These are phyloP conservation scores for Dendrocopos noguchii DNA, from an alignment of 2,113 vertebrate genomes.

Conservation along the genomic window DNA sequence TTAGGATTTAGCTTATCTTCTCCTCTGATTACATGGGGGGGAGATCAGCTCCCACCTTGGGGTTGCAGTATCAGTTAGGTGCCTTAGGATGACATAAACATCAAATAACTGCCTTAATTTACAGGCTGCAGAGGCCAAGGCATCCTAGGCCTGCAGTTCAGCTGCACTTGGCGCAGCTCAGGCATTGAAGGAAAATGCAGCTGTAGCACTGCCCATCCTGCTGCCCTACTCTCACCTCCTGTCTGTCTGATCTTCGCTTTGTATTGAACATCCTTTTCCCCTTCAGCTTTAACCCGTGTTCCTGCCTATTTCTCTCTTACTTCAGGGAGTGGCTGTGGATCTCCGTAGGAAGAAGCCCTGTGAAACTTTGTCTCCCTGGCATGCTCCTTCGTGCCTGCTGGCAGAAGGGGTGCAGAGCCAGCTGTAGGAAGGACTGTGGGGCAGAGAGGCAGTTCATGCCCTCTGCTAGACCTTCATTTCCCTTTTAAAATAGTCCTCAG, in stretches of 20 bases:
- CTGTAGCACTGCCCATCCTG: rapidly evolving
- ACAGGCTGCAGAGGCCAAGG: not conserved
- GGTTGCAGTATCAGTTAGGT: not conserved
- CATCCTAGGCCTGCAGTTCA: rapidly evolving
- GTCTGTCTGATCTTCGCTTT: not conserved
- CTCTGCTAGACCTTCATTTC: not conserved
- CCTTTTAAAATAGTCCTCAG: not conserved
- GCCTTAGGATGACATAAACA: not conserved
- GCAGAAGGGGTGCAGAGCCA: not conserved
- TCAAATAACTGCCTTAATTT: not conserved
- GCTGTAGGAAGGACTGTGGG: not conserved
- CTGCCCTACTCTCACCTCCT: not conserved
- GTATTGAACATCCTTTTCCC: not conserved
- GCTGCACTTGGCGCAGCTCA: rapidly evolving
- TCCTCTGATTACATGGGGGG: rapidly evolving
- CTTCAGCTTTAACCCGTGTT: not conserved
- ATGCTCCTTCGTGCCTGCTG: not conserved
- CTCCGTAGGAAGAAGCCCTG: rapidly evolving
- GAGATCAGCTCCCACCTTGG: not conserved
- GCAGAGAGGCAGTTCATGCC: not conserved
- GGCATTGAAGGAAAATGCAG: not conserved
- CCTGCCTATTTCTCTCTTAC: rapidly evolving
- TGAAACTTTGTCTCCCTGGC: not conserved
- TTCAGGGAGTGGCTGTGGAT: not conserved
- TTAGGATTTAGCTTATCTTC: rapidly evolving